Base-by-base conservation (phyloP, 1,140 invertebrate genomes). In the Temnothorax nylanderi region DNA sequence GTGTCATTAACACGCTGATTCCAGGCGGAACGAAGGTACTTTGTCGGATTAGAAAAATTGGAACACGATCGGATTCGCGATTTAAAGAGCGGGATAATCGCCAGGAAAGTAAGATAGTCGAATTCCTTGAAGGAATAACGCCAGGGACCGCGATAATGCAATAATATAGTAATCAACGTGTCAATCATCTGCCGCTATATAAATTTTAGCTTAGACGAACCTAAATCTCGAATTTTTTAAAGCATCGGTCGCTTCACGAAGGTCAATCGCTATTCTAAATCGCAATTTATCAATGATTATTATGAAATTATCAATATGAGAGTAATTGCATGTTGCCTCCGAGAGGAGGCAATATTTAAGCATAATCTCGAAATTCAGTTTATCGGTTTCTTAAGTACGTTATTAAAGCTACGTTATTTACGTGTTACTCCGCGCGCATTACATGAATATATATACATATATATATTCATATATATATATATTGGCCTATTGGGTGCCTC, bases 191-290 rank as follows among this genome's bases (percentile, higher is more conserved):
- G 26, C 10, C 76, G 32, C 41, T 74, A 71, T 74, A 34, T 72
- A 72, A 82, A 82, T 74, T 74, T 51, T 49, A 82, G 34, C 64
- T 78, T 81, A 44, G 49, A 56, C 37, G 32, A 78, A 65, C 21
- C 54, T 82, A 26, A 47, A 74, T 47, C 18, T 47, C 41, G 54
- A 47, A n/a, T 58, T 11, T 47, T 34, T 67, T 26, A 34, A 58
- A 58, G 11, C 69, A n/a, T 81, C 77, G 62, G 47, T 56, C 78
- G 37, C 49, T 71, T 69, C 18, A 56, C 11, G 56, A 77, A 60
- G 32, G n/a, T 51, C 69, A 82, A 82, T 82, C 80, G 80, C 67
- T 74, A 74, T 74, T 32, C 80, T 75, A 84, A 75, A 60, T 74
- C 62, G 62, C 47, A 51, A 67, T 80, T 67, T 80, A 54, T 67